Conservation (phyloP, 92 coral and sea anemone species). For the Siderastrea siderea region DNA sequence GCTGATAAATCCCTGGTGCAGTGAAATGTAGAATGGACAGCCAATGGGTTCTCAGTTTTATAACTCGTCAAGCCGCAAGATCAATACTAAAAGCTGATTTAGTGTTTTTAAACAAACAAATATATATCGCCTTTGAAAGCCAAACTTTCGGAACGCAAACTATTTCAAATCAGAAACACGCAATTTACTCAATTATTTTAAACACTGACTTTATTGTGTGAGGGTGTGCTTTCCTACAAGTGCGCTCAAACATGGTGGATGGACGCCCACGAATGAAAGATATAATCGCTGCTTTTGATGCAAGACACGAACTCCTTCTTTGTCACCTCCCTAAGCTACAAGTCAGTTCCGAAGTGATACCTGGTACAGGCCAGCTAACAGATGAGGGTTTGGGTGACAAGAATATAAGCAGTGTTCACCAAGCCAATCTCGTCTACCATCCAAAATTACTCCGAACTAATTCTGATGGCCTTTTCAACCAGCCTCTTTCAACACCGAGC, state of each 20-base stretch:
- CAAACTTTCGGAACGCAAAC: background rate
- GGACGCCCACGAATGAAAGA: background rate
- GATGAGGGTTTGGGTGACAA: background rate
- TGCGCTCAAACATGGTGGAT: background rate
- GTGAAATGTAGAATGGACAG: background rate
- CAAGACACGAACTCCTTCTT: conserved; percentile 2
- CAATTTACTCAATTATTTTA: background rate
- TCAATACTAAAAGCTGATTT: background rate
- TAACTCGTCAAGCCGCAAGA: background rate
- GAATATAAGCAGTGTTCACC: background rate
- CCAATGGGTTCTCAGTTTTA: background rate
- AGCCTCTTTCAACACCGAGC: background rate
- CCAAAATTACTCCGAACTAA: background rate
- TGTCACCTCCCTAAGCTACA: background rate
- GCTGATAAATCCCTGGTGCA: conserved; percentile 4
- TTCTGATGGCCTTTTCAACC: background rate
- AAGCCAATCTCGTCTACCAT: background rate
- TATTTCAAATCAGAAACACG: background rate
- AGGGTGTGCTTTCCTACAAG: background rate
- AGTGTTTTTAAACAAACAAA: background rate
- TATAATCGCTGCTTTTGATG: background rate
- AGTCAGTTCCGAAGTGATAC: background rate
- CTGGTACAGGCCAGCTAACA: background rate
- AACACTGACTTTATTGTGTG: no score
- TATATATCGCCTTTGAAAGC: background rate